Base-by-base conservation (phyloP, 2,888 invertebrate genomes). In the Drosophila pegasa region DNA sequence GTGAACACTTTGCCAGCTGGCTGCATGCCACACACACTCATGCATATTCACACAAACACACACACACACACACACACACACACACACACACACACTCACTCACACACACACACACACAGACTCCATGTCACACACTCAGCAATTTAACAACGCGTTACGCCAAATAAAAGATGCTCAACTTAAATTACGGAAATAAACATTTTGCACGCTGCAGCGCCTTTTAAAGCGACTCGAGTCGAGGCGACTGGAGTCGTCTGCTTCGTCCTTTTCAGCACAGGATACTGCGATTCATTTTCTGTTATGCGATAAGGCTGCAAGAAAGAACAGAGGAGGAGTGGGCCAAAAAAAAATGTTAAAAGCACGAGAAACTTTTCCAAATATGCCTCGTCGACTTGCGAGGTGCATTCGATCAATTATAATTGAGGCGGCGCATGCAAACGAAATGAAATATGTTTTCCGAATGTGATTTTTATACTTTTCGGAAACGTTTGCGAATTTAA, bases 161-260 rank as follows among this genome's bases (percentile, higher is more conserved):
- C 31, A 57, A 68, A 58, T 50, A 68, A 58, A 58, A 58, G 63
- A 50, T 57, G 74, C 71, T 73, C 62, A 68, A 87, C 75, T 84
- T 68, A 83, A 76, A 76, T 83, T 67, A 76, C 65, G 84, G 74
- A 88, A 88, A 87, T 75, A 77, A 70, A 74, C 69, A 78, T 77
- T 81, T 77, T 70, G 64, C 72, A 72, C 70, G 80, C 76, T 82
- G 83, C 81, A 81, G 60, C 68, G 73, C 52, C 85, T 81, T n/a
- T 83, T 75, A 84, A 84, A 71, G 55, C 29, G 64, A 27, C 20
- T 35, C 31, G 29, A 29, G 6, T 7, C 29, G 43, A 45, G 9
- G 16, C 43, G 43, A 29, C 29, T 12, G 14, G 16, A 4, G 27
- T 16, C 47, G 65, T 54, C 48, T 64, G 33, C 51, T 47, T 45